Percentiles rank a stretch among this genome's conserved stretches.
These are phyloP conservation scores for Staurois parvus DNA, from an alignment of 2,797 vertebrate genomes.

Conservation along the genomic window DNA sequence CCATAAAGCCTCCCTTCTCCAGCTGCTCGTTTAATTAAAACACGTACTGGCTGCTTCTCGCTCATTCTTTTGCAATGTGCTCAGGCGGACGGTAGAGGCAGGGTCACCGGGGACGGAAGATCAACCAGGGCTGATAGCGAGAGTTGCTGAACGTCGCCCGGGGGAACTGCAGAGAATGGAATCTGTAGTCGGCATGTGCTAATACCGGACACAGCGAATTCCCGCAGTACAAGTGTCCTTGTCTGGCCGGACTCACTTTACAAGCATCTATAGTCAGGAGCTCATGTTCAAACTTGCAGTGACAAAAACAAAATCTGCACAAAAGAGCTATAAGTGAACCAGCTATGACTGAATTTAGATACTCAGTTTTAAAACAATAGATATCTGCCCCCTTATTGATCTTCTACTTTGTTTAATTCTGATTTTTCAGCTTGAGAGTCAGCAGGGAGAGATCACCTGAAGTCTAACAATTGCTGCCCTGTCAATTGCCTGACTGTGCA, in stretches of 20 bases:
- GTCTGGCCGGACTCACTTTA: neutral
- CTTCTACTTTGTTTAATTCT: no score
- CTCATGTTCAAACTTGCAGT: no score
- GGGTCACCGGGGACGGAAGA: constrained; percentile 23
- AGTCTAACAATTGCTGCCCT: no score
- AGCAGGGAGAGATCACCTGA: no score
- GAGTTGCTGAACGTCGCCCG: constrained; percentile 11
- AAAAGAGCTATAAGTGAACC: no score
- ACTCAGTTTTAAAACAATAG: no score
- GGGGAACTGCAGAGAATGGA: constrained; percentile 20
- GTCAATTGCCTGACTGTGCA: no score
- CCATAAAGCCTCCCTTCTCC: constrained; percentile 45
- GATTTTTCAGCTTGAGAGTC: no score
- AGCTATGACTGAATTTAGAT: no score
- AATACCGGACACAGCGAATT: constrained; percentile 11
- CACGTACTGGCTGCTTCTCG: constrained; percentile 20
- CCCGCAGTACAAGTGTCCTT: neutral
- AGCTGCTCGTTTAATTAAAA: constrained; percentile 58
- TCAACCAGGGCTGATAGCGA: constrained; percentile 11
- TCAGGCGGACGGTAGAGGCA: constrained; percentile 33
- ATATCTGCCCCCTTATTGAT: no score
- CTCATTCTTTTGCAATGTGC: constrained; percentile 48
- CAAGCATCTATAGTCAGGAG: no score
- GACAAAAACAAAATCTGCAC: no score
- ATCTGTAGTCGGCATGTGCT: constrained; percentile 19